Percentiles rank a stretch among this genome's conserved stretches.
These are phyloP conservation scores for Lepus townsendii DNA, from an alignment of 2,797 vertebrate genomes.

Conservation along the genomic window DNA sequence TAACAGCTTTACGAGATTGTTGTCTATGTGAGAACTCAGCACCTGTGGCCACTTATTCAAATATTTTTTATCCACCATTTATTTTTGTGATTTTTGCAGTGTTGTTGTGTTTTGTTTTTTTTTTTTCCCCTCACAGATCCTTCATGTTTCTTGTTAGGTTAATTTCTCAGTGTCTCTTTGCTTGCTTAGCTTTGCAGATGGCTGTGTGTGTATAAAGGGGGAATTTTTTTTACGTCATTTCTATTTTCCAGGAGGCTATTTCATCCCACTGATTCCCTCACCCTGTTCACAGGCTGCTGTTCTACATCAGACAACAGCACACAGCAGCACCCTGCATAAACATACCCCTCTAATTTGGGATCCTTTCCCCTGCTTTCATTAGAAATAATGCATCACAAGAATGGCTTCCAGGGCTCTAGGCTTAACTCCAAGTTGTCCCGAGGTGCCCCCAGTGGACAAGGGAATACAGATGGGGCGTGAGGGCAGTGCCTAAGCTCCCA, in stretches of 20 bases:
- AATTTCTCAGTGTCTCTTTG: slow-evolving; percentile 29
- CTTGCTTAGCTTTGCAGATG: background rate
- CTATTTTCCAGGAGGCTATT: slow-evolving; percentile 21
- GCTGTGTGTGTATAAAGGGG: background rate
- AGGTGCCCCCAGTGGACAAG: background rate
- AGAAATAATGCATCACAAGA: background rate
- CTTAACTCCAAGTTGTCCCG: background rate
- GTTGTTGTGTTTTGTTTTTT: background rate
- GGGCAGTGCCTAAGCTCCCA: background rate
- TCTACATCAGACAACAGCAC: background rate
- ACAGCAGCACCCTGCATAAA: background rate
- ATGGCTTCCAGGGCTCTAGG: background rate
- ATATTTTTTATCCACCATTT: background rate
- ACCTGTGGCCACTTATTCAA: background rate
- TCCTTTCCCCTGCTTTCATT: background rate
- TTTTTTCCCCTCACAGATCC: background rate
- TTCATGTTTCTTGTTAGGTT: background rate
- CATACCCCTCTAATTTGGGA: background rate
- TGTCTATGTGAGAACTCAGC: background rate
- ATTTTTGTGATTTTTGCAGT: slow-evolving; percentile 24
- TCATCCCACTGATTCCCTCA: background rate
- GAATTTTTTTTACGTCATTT: background rate
- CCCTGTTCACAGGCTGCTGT: background rate
- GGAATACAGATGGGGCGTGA: background rate
- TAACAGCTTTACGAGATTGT: background rate